These are phyloP conservation scores for Pseudotriccus pelzelni DNA, from an alignment of 2,797 vertebrate genomes.

Conservation along the genomic window DNA sequence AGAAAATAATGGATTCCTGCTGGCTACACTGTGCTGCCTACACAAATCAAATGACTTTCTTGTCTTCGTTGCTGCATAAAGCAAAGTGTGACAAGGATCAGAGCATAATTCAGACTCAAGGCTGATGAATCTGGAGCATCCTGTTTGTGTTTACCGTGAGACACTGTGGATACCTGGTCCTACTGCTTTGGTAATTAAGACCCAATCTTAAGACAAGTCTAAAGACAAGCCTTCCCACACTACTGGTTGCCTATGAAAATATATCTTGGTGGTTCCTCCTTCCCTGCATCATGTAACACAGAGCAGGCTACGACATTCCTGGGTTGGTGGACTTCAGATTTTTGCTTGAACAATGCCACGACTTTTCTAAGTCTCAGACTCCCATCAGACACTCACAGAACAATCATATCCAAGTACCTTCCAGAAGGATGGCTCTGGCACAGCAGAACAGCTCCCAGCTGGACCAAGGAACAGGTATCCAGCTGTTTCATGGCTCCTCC, in stretches of 20 bases:
- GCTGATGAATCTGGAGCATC: background rate
- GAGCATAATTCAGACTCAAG: background rate
- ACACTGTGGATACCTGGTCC: background rate
- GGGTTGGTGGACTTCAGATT: background rate
- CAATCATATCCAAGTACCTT: background rate
- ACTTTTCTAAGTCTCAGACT: background rate
- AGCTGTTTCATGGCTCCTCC: background rate
- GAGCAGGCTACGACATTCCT: background rate
- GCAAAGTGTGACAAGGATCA: background rate
- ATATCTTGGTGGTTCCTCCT: background rate
- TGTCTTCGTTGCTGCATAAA: background rate
- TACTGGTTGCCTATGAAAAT: background rate
- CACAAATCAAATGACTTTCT: background rate
- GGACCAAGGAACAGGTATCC: background rate
- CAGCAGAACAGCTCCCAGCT: background rate
- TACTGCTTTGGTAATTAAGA: background rate
- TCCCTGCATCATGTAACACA: background rate
- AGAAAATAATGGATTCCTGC: constrained; percentile 1
- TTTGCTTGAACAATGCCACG: background rate
- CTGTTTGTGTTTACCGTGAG: background rate
- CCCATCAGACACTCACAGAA: too few species aligned
- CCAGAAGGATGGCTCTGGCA: background rate
- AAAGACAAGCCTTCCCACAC: background rate
- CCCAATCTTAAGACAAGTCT: background rate
- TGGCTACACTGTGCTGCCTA: background rate